These are phyloP conservation scores for Bombus breviceps DNA, from an alignment of 1,140 invertebrate genomes.

Conservation along the genomic window DNA sequence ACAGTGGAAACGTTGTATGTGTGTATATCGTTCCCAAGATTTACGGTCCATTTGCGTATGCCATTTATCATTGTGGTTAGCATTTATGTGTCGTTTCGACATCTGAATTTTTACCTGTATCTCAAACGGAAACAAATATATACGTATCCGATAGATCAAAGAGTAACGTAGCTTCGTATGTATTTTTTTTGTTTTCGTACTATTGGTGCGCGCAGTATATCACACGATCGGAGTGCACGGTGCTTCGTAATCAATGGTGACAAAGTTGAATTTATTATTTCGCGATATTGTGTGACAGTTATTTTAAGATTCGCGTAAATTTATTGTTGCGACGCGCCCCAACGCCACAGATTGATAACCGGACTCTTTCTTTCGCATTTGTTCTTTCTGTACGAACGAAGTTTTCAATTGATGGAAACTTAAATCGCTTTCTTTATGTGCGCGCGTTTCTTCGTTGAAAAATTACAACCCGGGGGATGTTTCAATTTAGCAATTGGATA, in stretches of 20 bases:
- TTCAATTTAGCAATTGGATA: background rate
- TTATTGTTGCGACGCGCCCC: background rate
- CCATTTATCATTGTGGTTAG: slow-evolving; percentile 34
- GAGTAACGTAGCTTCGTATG: background rate
- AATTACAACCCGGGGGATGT: background rate
- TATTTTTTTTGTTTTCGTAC: background rate
- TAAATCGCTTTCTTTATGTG: too few relatives aligned
- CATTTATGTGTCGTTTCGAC: slow-evolving; percentile 41
- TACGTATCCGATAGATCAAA: slow-evolving; percentile 28
- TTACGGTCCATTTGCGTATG: slow-evolving; percentile 31
- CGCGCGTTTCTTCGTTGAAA: background rate
- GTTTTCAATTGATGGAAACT: background rate
- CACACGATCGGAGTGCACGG: slow-evolving; percentile 5
- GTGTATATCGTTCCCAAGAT: slow-evolving; percentile 26
- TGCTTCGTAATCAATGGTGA: background rate
- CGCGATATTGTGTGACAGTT: slow-evolving; percentile 16
- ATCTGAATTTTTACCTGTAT: slow-evolving; percentile 43
- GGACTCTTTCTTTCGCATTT: background rate
- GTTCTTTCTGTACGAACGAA: background rate
- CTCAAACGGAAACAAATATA: slow-evolving; percentile 33
- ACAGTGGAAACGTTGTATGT: background rate
- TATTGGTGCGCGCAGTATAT: slow-evolving; percentile 20
- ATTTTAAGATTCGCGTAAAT: slow-evolving; percentile 30
- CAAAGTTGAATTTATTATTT: slow-evolving; percentile 41
- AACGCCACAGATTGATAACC: background rate